Conservation (phyloP, 2,797 vertebrate genomes). For the Limnodromus scolopaceus region DNA sequence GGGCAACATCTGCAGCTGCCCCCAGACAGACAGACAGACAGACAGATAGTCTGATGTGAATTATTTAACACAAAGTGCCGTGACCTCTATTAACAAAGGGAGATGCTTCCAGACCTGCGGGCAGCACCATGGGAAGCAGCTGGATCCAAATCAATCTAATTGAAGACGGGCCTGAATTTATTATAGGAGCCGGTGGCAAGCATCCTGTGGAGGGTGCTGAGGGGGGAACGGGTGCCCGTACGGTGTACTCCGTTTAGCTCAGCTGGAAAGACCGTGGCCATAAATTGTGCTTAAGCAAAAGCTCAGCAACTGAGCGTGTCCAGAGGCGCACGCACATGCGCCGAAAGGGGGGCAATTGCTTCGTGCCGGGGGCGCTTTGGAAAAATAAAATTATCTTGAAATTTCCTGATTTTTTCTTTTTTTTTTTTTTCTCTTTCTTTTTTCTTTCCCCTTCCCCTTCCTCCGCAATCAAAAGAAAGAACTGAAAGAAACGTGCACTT, state of each 20-base stretch:
- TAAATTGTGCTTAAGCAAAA: background rate
- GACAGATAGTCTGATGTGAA: constrained; percentile 85
- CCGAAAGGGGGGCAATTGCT: background rate
- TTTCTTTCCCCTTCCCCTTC: background rate
- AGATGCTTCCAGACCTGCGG: constrained; percentile 84
- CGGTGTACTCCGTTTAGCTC: background rate
- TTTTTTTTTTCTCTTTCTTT: too few relatives aligned
- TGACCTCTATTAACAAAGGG: constrained; percentile 89
- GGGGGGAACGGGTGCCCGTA: constrained; percentile 73
- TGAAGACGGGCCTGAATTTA: constrained; percentile 81
- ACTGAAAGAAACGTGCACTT: constrained; percentile 93
- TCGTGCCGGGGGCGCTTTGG: constrained; percentile 56
- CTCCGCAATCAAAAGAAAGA: constrained; percentile 86
- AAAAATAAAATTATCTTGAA: constrained; percentile 85
- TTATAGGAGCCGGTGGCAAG: constrained; percentile 67
- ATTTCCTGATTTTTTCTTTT: constrained; percentile 16
- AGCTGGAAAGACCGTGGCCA: background rate
- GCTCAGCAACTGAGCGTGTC: accelerated
- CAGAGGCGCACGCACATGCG: accelerated
- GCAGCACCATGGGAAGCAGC: constrained; percentile 83
- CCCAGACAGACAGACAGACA: constrained; percentile 48
- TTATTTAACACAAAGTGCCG: constrained; percentile 89
- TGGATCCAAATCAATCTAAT: constrained; percentile 79
- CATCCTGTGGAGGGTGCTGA: constrained; percentile 68
- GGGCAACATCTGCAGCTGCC: constrained; percentile 89